Percentiles rank a stretch among this genome's conserved stretches.
These are phyloP conservation scores for Cephalopholis sonnerati DNA, from an alignment of 2,113 vertebrate species.

Conservation along the genomic window DNA sequence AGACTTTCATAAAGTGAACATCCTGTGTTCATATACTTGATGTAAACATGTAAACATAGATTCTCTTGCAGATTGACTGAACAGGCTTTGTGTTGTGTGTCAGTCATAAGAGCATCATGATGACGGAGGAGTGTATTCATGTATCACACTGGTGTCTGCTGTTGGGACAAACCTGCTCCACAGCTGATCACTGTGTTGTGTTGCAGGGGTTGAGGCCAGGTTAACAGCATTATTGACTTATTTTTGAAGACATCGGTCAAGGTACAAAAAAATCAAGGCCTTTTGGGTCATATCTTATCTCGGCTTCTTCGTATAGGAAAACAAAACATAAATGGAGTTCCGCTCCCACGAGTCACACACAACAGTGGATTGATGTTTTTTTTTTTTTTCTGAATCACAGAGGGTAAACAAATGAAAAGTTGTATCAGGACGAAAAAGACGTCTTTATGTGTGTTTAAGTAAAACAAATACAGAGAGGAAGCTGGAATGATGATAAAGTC, in stretches of 20 bases:
- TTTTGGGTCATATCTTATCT: constrained; percentile 67
- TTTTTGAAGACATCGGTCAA: constrained; percentile 74
- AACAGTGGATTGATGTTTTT: not conserved
- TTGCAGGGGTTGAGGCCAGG: not conserved
- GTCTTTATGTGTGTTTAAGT: no score
- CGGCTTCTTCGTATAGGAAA: constrained; percentile 19
- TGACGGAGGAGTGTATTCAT: not conserved
- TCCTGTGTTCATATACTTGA: not conserved
- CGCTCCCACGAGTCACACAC: not conserved
- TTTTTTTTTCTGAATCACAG: not conserved
- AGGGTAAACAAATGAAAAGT: not conserved
- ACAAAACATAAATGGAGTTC: constrained; percentile 19
- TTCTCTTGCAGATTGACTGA: not conserved
- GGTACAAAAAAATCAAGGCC: constrained; percentile 55
- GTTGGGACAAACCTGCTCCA: not conserved
- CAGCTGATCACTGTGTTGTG: not conserved
- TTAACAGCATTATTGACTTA: constrained; percentile 61
- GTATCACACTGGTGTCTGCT: not conserved
- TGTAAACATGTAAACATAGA: not conserved
- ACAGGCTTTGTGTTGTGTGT: not conserved
- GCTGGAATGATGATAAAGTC: constrained; percentile 4
- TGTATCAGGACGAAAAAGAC: not conserved
- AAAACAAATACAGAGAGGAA: not conserved
- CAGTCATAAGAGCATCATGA: not conserved
- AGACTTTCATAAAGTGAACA: not conserved